A percentile compares a stretch with the other conserved stretches of the same genome.
Conservation (phyloP, 2,888 invertebrate genomes). For the Halocaridina rubra region DNA sequence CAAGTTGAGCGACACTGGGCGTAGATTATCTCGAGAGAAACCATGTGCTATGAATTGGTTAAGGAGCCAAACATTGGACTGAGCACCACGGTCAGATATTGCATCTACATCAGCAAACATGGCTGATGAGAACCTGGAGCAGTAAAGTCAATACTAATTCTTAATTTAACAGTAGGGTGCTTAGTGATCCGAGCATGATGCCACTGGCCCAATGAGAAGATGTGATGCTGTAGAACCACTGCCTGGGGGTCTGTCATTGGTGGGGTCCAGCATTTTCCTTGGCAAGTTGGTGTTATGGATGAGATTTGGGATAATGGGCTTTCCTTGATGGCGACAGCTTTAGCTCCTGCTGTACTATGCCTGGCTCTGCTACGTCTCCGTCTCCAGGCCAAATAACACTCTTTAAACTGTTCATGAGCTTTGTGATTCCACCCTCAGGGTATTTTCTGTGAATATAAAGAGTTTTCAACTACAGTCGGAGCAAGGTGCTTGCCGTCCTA, state of each 20-base stretch:
- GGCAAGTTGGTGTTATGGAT: background rate
- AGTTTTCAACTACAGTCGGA: too few species aligned
- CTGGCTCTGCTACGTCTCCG: background rate
- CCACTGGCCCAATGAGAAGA: background rate
- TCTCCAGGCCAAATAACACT: background rate
- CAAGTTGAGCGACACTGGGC: background rate
- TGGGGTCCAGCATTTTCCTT: too few species aligned
- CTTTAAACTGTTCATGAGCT: background rate
- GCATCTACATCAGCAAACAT: background rate
- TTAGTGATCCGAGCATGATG: background rate
- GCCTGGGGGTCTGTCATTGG: background rate
- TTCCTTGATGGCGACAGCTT: background rate
- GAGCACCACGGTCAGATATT: background rate
- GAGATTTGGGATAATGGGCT: background rate
- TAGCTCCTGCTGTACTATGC: background rate
- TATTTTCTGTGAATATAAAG: background rate
- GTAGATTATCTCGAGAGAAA: background rate
- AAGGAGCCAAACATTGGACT: background rate
- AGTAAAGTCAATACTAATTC: background rate
- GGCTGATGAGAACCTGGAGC: background rate
- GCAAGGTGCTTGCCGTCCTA: background rate
- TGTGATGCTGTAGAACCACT: background rate
- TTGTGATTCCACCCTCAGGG: background rate
- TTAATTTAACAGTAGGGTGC: background rate
- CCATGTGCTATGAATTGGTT: background rate